Evolutionary conservation across 1,140 invertebrate genomes (phyloP), one percentile per base, ranked within the genome.

Genomic region (Plutomurus gul): DNA sequence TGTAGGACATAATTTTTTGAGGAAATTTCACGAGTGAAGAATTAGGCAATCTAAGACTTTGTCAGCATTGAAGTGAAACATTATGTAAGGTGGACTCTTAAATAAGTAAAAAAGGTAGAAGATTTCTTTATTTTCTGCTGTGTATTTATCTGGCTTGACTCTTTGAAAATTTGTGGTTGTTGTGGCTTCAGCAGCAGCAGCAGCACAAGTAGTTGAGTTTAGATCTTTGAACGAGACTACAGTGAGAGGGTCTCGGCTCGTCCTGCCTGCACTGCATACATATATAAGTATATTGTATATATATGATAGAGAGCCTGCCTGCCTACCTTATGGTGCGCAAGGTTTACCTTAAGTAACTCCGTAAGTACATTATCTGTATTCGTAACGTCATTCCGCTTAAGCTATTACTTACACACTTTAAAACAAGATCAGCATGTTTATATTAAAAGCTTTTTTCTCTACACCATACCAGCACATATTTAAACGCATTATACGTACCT

Each of bases 321-420:
- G 22, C 56, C 27, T 65, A 36, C 56, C 56, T 65, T 65, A 33
- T 65, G 56, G 27, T 65, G 27, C n/a, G n/a, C 56, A 33, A 16
- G n/a, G n/a, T n/a, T 65, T 65, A 36, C 56, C 56, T 60, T 60
- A 60, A 60, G 27, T 33, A 33, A n/a, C 25, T 65, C 36, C n/a
- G n/a, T 65, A 65, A 65, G 56, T 65, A 65, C 56, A 30, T 60
- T 60, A 60, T 65, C 56, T 65, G 56, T 65, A 65, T 65, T 65
- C 56, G 4, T 65, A 30, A 16, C 56, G 36, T 65, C 56, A 65
- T 65, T 65, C 56, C 56, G 56, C 27, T 65, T 65, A 65, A 65
- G 56, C 56, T 65, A 65, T 65, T 65, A 65, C 27, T 65, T 65
- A 65, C 56, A 65, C 56, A 65, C 56, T 65, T 65, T 65, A 65